A percentile compares a stretch with the other conserved stretches of the same genome.
Conservation (phyloP, 2,888 invertebrate species). For the Campaea margaritaria region DNA sequence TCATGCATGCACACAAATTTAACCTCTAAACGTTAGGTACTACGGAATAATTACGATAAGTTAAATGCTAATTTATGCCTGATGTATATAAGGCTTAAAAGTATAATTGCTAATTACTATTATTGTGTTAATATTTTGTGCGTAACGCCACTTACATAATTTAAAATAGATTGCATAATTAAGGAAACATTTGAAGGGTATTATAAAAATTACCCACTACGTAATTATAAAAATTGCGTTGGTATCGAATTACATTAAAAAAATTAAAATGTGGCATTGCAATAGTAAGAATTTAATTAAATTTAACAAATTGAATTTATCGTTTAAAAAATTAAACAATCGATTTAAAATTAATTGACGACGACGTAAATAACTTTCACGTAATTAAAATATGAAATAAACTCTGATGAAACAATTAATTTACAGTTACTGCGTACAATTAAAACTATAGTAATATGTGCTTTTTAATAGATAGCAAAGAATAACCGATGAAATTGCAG, state of each 20-base stretch:
- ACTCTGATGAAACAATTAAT: constrained; percentile 32
- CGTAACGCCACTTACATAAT: background rate
- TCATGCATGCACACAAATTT: too few relatives aligned
- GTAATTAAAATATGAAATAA: constrained; percentile 46
- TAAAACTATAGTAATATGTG: constrained; percentile 35
- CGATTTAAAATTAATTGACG: constrained; percentile 38
- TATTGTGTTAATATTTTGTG: constrained; percentile 1
- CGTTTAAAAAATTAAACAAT: constrained; percentile 56
- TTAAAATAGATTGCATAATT: background rate
- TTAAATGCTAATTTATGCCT: background rate
- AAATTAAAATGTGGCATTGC: background rate
- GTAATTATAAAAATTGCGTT: too few relatives aligned
- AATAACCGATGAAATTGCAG: constrained; percentile 7
- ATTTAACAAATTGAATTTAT: constrained; percentile 57
- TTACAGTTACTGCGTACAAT: constrained; percentile 17
- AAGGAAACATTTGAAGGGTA: too few relatives aligned
- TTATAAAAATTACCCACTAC: too few relatives aligned
- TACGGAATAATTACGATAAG: too few relatives aligned
- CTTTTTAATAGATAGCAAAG: constrained; percentile 32
- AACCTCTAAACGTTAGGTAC: too few relatives aligned
- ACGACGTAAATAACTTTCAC: constrained; percentile 35
- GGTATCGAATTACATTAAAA: background rate
- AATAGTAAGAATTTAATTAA: constrained; percentile 34
- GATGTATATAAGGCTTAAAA: constrained; percentile 2
- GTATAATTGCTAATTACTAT: background rate